A percentile compares a stretch with the other conserved stretches of the same genome.
phyloP scores from a whole-genome alignment of 2,797 vertebrate species.

The Sus cebifrons region DNA sequence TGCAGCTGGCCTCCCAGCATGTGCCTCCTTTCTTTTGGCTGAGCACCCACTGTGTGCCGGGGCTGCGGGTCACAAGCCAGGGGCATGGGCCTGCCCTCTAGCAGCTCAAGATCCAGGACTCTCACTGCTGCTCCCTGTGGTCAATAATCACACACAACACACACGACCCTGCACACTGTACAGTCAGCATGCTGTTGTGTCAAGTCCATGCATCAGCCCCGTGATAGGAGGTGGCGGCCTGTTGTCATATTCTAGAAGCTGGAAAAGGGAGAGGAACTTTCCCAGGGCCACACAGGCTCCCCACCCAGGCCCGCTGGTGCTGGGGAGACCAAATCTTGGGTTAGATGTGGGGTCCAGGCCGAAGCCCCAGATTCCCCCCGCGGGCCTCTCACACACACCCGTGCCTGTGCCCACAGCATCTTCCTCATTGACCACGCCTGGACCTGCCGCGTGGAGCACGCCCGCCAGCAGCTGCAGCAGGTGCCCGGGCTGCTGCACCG shows the following conservation, averaged over 20 bases:
- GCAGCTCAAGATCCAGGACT: fast-evolving
- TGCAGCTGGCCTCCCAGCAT: fast-evolving
- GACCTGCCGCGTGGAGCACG: slow-evolving; percentile 93
- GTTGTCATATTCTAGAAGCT: background rate
- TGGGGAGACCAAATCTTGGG: fast-evolving
- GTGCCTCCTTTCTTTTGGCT: background rate
- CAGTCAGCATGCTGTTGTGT: fast-evolving
- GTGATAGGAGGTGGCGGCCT: fast-evolving
- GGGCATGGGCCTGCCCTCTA: fast-evolving
- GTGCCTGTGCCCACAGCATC: slow-evolving; percentile 89
- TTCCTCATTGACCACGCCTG: slow-evolving; percentile 98
- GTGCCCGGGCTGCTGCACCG: slow-evolving; percentile 94
- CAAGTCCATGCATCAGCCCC: fast-evolving
- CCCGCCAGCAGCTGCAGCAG: slow-evolving; percentile 94
- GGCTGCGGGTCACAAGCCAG: background rate
- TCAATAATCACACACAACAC: no score
- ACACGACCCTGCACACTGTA: no score
- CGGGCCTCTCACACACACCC: fast-evolving
- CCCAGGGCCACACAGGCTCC: background rate
- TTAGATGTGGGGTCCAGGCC: fast-evolving
- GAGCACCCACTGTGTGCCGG: fast-evolving
- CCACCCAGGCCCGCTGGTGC: background rate
- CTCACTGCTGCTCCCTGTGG: no score
- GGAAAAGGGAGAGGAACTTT: fast-evolving
- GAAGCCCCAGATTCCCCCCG: background rate